A percentile compares a stretch with the other conserved stretches of the same genome.
phyloP scores from a whole-genome alignment of 2,888 invertebrate genomes.

The Tenthredo livida region DNA sequence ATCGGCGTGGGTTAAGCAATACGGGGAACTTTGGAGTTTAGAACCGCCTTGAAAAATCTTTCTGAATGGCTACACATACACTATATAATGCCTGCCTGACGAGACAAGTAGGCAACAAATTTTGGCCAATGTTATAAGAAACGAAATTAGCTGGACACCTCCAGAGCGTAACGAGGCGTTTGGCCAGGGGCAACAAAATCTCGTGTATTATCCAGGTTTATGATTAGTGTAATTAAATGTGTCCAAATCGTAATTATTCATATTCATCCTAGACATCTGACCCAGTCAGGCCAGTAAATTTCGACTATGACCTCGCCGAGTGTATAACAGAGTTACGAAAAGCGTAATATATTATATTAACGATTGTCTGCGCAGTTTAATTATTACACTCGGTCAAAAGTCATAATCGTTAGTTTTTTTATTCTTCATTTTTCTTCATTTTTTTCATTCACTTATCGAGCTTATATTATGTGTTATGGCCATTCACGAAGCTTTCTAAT shows the following conservation, averaged over 20 bases:
- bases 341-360: not conserved
- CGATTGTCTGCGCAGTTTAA: not conserved
- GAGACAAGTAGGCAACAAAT: constrained; percentile 15
- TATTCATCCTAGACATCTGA: constrained; percentile 21
- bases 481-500: constrained; percentile 34
- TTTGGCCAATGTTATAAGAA: not conserved
- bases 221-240: constrained; percentile 43
- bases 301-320: constrained; percentile 29
- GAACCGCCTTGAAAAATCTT: not conserved
- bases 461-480: not conserved
- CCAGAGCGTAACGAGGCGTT: constrained; percentile 15
- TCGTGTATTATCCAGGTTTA: not conserved
- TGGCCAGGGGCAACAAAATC: not conserved
- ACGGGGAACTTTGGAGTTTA: not conserved
- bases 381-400: constrained; percentile 1
- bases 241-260: constrained; percentile 32
- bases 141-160: not conserved
- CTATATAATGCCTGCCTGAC: not conserved
- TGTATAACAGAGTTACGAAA: constrained; percentile 29
- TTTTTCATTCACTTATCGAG: not conserved
- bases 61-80: not conserved
- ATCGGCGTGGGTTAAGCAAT: not conserved
- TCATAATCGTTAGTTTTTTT: not conserved
- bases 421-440: not conserved
- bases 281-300: constrained; percentile 10